These are phyloP conservation scores for Psylliodes chrysocephalus DNA, from an alignment of 2,888 invertebrate species.

Conservation along the genomic window DNA sequence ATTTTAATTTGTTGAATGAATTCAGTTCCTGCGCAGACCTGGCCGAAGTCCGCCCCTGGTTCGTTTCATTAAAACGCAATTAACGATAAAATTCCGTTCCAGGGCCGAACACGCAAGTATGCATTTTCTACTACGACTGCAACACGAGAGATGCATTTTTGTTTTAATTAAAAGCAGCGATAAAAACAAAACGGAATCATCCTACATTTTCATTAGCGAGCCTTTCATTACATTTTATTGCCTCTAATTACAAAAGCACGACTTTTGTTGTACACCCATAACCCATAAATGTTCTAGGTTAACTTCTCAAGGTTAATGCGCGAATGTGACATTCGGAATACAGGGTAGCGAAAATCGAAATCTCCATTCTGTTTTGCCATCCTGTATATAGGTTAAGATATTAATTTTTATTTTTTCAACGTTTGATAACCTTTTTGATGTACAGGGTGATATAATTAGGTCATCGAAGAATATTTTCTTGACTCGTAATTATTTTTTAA, in stretches of 20 bases:
- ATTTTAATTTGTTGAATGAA: no score
- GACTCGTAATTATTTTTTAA: no score
- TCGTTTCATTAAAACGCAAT: constrained; percentile 19
- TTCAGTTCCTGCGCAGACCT: no score
- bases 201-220: constrained; percentile 7
- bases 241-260: not conserved
- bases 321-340: not conserved
- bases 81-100: constrained; percentile 13
- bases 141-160: not conserved
- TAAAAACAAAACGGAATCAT: not conserved
- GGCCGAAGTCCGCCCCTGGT: no score
- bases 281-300: not conserved
- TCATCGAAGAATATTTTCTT: no score
- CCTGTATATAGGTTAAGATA: no score
- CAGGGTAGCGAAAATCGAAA: no score
- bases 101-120: constrained; percentile 12
- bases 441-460: no score
- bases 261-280: no score
- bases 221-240: not conserved
- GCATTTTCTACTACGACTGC: not conserved
- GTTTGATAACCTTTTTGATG: no score
- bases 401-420: no score
- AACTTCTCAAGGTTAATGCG: not conserved
- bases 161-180: constrained; percentile 15
- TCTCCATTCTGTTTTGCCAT: no score